These are phyloP conservation scores for Cryptus armator DNA, from an alignment of 2,888 invertebrate species.

Conservation along the genomic window DNA sequence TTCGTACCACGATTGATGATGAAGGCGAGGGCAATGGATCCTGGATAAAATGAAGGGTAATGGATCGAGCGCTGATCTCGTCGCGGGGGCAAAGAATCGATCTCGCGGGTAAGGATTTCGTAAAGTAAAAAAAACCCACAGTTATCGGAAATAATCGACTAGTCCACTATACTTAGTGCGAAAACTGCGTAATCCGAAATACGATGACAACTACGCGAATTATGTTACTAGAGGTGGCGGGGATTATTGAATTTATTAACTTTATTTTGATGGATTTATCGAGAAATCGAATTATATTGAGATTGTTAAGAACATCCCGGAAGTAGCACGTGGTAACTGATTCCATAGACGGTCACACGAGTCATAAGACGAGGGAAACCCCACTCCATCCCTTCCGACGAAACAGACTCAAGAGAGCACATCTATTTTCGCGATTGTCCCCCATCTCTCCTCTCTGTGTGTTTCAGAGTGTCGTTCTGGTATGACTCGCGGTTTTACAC, in stretches of 20 bases:
- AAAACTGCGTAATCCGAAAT: too few relatives aligned
- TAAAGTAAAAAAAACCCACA: too few relatives aligned
- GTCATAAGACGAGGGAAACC: slow-evolving; percentile 54
- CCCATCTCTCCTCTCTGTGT: slow-evolving; percentile 21
- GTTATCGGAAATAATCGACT: too few relatives aligned
- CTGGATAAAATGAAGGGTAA: not conserved
- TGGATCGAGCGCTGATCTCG: not conserved
- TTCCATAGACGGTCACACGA: slow-evolving; percentile 67
- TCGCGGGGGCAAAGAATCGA: not conserved
- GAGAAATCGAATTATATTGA: not conserved
- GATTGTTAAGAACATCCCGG: not conserved
- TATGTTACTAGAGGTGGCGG: too few relatives aligned
- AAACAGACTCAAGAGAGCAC: slow-evolving; percentile 28
- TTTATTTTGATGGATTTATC: too few relatives aligned
- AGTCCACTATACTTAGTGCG: too few relatives aligned
- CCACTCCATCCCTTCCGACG: slow-evolving; percentile 39
- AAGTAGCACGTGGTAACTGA: slow-evolving; percentile 57
- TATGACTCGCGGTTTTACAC: slow-evolving; percentile 32
- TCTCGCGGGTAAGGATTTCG: not conserved
- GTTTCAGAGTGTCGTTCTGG: slow-evolving; percentile 9
- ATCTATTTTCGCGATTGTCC: slow-evolving; percentile 64
- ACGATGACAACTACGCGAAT: too few relatives aligned
- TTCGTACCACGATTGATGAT: not conserved
- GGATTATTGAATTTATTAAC: too few relatives aligned
- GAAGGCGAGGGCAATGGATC: not conserved